phyloP scores from a whole-genome alignment of 1,140 invertebrate species.

The Tenebrio molitor region DNA sequence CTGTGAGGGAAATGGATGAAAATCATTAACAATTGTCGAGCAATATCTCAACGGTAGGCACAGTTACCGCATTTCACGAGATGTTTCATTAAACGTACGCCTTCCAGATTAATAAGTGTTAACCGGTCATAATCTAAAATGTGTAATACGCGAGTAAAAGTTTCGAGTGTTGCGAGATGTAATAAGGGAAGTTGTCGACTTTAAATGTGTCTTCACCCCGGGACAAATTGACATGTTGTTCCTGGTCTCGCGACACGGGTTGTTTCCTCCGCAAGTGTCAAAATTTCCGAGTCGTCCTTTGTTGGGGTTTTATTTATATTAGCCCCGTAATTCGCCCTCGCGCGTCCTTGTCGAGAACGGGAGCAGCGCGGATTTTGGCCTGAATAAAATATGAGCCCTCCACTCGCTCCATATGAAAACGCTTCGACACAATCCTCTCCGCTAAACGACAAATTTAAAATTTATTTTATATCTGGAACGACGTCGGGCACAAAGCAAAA shows the following conservation, averaged over 20 bases:
- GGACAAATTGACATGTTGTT: slow-evolving; percentile 31
- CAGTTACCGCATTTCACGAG: too few species aligned
- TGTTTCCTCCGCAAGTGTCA: slow-evolving; percentile 5
- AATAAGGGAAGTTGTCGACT: too few species aligned
- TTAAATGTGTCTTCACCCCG: too few species aligned
- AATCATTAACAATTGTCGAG: too few species aligned
- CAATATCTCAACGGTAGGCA: too few species aligned
- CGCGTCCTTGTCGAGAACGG: background rate
- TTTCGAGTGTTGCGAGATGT: too few species aligned
- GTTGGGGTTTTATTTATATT: slow-evolving; percentile 7
- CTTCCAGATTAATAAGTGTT: too few species aligned
- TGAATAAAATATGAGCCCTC: background rate
- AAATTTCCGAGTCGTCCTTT: slow-evolving; percentile 12
- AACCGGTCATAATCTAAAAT: too few species aligned
- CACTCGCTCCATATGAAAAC: background rate
- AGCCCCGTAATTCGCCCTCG: background rate
- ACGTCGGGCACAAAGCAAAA: background rate
- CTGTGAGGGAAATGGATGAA: too few species aligned
- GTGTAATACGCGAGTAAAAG: too few species aligned
- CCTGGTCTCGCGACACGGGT: background rate
- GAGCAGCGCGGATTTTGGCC: background rate
- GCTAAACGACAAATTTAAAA: slow-evolving; percentile 4
- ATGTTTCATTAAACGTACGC: too few species aligned
- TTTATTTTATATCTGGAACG: background rate
- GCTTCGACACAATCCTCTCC: slow-evolving; percentile 6